These are phyloP conservation scores for Myotis davidii DNA, from an alignment of 2,113 vertebrate species.

Conservation along the genomic window DNA sequence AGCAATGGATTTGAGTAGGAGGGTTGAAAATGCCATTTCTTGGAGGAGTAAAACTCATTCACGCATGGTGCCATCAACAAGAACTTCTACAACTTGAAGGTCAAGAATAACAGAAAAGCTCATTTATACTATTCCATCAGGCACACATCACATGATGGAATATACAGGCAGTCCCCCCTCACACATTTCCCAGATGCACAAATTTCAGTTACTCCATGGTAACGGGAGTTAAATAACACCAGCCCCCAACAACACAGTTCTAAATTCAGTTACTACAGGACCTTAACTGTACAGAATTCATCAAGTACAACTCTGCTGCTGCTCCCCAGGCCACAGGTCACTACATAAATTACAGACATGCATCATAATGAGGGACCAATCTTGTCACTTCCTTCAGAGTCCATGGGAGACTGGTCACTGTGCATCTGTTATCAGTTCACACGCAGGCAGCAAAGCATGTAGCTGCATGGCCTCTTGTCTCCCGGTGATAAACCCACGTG, in stretches of 20 bases:
- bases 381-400: not conserved
- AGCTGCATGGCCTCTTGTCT: not conserved
- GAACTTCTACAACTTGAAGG: not conserved
- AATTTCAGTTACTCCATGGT: not conserved
- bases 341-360: not conserved
- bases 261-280: not conserved
- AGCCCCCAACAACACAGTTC: not conserved
- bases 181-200: not conserved
- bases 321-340: not conserved
- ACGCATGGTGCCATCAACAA: not conserved
- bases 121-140: not conserved
- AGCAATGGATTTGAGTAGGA: not conserved
- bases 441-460: not conserved
- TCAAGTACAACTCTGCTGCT: not conserved
- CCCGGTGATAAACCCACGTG: not conserved
- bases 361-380: too few relatives aligned
- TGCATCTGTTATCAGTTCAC: not conserved
- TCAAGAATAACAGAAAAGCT: not conserved
- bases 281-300: not conserved
- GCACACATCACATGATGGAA: not conserved
- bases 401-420: fast-evolving
- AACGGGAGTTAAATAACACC: not conserved
- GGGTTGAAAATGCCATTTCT: not conserved
- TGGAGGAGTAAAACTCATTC: not conserved
- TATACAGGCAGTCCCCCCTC: not conserved